These are phyloP conservation scores for Sesamia inferens DNA, from an alignment of 2,888 invertebrate species.

Conservation along the genomic window DNA sequence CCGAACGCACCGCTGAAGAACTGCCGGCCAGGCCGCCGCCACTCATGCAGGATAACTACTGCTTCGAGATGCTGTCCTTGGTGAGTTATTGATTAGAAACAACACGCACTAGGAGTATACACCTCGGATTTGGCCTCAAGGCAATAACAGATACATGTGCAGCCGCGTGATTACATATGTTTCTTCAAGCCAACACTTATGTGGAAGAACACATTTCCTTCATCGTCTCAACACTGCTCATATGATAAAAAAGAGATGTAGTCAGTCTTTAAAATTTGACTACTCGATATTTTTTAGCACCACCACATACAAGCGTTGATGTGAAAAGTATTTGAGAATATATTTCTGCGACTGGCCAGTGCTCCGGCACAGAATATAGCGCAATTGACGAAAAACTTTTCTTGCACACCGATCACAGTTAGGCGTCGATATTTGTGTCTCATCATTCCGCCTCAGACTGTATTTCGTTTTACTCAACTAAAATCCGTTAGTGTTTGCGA, in stretches of 20 bases:
- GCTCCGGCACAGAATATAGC: neutral
- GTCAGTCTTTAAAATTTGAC: neutral
- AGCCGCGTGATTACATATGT: neutral
- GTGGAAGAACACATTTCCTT: too few species aligned
- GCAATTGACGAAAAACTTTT: neutral
- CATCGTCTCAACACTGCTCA: neutral
- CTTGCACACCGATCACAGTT: neutral
- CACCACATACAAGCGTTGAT: neutral
- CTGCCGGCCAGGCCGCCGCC: constrained; percentile 71
- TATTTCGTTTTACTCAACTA: neutral
- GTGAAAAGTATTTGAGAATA: neutral
- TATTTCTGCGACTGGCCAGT: too few species aligned
- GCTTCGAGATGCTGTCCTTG: constrained; percentile 99
- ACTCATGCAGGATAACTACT: constrained; percentile 94
- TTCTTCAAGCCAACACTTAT: neutral
- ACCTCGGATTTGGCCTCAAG: neutral
- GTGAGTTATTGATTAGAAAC: constrained; percentile 77
- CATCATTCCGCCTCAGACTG: neutral
- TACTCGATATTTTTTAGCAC: too few species aligned
- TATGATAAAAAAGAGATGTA: neutral
- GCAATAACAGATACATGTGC: neutral
- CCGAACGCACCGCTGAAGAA: constrained; percentile 69
- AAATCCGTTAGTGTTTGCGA: neutral
- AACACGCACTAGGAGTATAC: neutral
- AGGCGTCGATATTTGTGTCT: too few species aligned